Base-by-base conservation (phyloP, 2,113 vertebrate species). In the Tonatia bakeri region DNA sequence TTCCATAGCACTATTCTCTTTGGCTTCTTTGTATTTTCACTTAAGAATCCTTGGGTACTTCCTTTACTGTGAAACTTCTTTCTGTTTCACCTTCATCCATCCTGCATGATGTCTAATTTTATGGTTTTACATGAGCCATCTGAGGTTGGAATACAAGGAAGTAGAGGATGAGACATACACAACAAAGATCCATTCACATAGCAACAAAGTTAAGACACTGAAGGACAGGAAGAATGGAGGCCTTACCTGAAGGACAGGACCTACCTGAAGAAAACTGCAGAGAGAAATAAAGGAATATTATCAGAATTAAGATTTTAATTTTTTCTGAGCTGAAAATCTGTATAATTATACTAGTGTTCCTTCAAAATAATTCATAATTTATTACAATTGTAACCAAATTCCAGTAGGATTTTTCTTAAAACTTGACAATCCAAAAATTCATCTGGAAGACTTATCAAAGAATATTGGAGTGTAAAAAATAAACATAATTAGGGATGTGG, bases 351-450 rank as follows among this genome's bases (percentile, higher is more conserved):
- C 50, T 38, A 82, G 2, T 96, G 11, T 94, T 89, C 38, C 79
- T 96, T 89, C 56, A 91, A 67, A 94, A 67, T 86, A 87, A 86
- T 64, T 92, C 15, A 45, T 81, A 85, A 20, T 82, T 85, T 92
- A 54, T 64, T 92, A 7, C 3, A 85, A 22, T 67, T 94, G 3
- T 89, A 83, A 70, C 89, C 45, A 94, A 86, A 92, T 77, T 87
- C 16, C 13, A 82, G 2, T 43, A 76, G 19, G 7, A 72, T 82
- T 95, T 95, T 91, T 85, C 38, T 94, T 95, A 38, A 89, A 80
- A 83, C 17, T n/a, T 67, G 28, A 83, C 31, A 94, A 14, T 77
- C 45, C 33, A 94, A 28, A 61, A 79, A 8, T 87, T 90, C 33
- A 95, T 90, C 45, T 83, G 33, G 47, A 92, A 83, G 47, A 90